Conservation (phyloP, 2,113 vertebrate genomes). For the Ictalurus furcatus region DNA sequence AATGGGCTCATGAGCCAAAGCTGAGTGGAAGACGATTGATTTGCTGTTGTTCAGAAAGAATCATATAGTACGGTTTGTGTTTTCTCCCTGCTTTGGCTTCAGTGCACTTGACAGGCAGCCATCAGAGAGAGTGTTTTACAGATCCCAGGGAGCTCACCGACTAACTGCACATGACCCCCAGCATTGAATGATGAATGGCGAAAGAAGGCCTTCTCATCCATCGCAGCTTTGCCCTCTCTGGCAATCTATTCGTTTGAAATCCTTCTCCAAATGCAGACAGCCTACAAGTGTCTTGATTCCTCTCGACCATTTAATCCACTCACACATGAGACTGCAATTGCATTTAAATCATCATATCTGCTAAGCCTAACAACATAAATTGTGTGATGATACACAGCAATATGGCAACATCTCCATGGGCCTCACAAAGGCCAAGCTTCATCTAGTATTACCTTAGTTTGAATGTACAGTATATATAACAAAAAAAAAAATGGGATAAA, state of each 20-base stretch:
- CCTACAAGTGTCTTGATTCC: conserved; percentile 56
- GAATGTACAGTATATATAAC: neutral
- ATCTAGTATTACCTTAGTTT: conserved; percentile 31
- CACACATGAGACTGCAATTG: conserved; percentile 45
- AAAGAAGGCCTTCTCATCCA: conserved; percentile 70
- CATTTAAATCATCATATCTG: conserved; percentile 51
- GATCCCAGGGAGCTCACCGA: conserved; percentile 72
- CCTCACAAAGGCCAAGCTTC: conserved; percentile 28
- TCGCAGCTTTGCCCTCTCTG: conserved; percentile 62
- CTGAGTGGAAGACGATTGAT: conserved; percentile 48
- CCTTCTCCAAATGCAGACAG: conserved; percentile 49
- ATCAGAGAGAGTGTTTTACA: conserved; percentile 72
- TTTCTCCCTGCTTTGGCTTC: conserved; percentile 54
- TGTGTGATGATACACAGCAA: conserved; percentile 40
- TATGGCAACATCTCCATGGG: conserved; percentile 37
- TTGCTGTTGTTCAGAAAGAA: conserved; percentile 48
- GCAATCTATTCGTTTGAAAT: conserved; percentile 61
- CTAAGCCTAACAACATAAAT: conserved; percentile 51
- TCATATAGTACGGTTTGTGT: conserved; percentile 46
- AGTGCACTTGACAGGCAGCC: conserved; percentile 63
- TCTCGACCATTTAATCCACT: conserved; percentile 56
- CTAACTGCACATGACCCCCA: conserved; percentile 76
- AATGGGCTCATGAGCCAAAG: neutral
- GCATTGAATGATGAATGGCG: conserved; percentile 75
- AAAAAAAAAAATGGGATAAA: conserved; percentile 27